These are phyloP conservation scores for Eupithecia abbreviata DNA, from an alignment of 2,888 invertebrate genomes.

Conservation along the genomic window DNA sequence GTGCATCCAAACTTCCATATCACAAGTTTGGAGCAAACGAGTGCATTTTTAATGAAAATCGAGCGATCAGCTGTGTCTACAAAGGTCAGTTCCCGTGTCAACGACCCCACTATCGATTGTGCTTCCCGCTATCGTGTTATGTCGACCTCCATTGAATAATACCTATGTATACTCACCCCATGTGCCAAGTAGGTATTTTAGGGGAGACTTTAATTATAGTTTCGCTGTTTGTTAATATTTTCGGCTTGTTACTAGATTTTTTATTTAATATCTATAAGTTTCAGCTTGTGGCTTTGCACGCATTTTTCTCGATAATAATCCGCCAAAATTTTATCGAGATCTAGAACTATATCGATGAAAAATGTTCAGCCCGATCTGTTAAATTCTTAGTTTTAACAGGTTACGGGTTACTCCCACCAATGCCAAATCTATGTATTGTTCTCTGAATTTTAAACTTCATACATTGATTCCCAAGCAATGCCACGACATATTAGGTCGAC, in stretches of 20 bases:
- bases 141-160: conserved; percentile 70
- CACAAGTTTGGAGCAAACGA: conserved; percentile 14
- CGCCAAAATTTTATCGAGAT: too few relatives aligned
- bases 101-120: conserved; percentile 80
- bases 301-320: neutral
- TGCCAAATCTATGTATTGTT: too few relatives aligned
- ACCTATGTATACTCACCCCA: conserved; percentile 51
- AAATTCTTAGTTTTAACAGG: too few relatives aligned
- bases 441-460: too few relatives aligned
- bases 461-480: too few relatives aligned
- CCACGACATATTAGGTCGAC: too few relatives aligned
- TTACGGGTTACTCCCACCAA: too few relatives aligned
- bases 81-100: conserved; percentile 82
- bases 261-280: neutral
- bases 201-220: neutral
- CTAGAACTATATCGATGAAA: too few relatives aligned
- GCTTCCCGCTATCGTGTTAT: conserved; percentile 73
- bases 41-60: conserved; percentile 52
- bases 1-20: neutral
- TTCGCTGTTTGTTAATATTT: neutral
- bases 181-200: conserved; percentile 29
- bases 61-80: conserved; percentile 75
- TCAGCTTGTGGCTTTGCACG: neutral
- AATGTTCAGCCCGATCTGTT: too few relatives aligned
- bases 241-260: neutral